Evolutionary conservation across 2,888 invertebrate genomes (phyloP), one percentile per base, ranked within the genome.

Genomic region (Craniophora ligustri): DNA sequence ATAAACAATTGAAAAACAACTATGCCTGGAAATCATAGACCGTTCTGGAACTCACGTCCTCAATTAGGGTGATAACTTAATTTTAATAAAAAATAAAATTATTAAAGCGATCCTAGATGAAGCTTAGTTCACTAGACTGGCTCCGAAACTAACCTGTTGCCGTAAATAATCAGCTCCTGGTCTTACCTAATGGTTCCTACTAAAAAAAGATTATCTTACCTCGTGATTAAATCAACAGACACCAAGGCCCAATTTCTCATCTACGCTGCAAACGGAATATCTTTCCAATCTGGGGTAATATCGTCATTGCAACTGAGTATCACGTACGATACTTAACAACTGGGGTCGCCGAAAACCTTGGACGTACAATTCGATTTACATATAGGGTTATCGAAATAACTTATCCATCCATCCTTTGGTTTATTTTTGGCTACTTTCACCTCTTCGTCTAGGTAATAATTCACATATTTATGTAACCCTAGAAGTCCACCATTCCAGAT

Each of bases 201-300:
- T n/a, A n/a, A n/a, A n/a, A n/a, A n/a, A n/a, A n/a, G n/a, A n/a
- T n/a, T n/a, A n/a, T 30, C 11, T 11, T 47, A 39, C 11, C 5
- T 42, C 36, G 3, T 23, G 36, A 39, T 44, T 42, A 44, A 30
- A 61, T 65, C 48, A 34, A 13, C 23, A 41, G 38, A 13, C 19
- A 2, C n/a, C 23, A 39, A 26, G 18, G 23, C 6, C 15, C 8
- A 26, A 34, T n/a, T 36, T 36, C n/a, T 28, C 31, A 15, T 32
- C 30, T 32, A 18, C 42, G 40, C 34, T 16, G 38, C n/a, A 48
- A 26, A 51, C 26, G 21, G 46, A 44, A 45, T 26, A 62, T 56
- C 35, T 44, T 46, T 30, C 35, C 26, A 31, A 71, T 68, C 62
- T 68, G 40, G 72, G 65, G 50, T 68, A 71, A 71, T 71, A 58